A percentile compares a stretch with the other conserved stretches of the same genome.
Conservation (phyloP, 2,888 invertebrate species). For the Lithophane semibrunnea region DNA sequence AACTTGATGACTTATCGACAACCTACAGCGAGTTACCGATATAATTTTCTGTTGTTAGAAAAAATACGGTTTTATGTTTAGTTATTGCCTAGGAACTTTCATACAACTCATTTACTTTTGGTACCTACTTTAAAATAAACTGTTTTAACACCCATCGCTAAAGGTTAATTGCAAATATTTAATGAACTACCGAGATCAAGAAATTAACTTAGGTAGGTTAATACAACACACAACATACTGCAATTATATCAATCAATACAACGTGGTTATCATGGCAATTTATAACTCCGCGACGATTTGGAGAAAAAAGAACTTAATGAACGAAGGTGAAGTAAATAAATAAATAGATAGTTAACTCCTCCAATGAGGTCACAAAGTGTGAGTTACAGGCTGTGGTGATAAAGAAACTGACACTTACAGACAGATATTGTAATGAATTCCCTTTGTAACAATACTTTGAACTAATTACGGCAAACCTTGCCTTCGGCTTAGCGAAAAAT, state of each 20-base stretch:
- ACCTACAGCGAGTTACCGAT: neutral
- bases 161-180: neutral
- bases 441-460: constrained; percentile 20
- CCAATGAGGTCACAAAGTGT: neutral
- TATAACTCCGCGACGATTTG: neutral
- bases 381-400: constrained; percentile 9
- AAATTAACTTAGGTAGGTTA: neutral
- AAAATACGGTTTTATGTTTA: neutral
- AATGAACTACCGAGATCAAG: neutral
- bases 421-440: constrained; percentile 5
- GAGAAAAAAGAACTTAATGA: neutral
- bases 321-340: neutral
- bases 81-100: no score
- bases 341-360: neutral
- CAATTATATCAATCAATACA: neutral
- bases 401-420: neutral
- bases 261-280: no score
- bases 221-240: no score
- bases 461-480: neutral
- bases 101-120: neutral
- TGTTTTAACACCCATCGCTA: neutral
- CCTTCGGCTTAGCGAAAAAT: neutral
- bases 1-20: no score
- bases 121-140: neutral
- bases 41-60: no score